These are phyloP conservation scores for Pentamera pediparva DNA, from an alignment of 53 echinoderm and acorn worm species.

Conservation along the genomic window DNA sequence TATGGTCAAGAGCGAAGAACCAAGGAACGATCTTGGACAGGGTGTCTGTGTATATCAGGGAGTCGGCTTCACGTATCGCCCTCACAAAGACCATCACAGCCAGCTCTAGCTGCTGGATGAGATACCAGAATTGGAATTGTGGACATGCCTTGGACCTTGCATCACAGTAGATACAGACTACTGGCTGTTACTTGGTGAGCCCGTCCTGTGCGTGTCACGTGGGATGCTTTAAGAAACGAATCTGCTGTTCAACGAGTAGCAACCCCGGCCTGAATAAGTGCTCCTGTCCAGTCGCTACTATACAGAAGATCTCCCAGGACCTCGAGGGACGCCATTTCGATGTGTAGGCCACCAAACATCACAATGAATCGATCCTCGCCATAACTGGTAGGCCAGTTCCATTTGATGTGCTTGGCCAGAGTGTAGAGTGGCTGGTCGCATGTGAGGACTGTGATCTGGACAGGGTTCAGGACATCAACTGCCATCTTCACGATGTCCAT, in stretches of 20 bases:
- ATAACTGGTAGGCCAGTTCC: neutral
- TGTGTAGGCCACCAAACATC: conserved; percentile 34
- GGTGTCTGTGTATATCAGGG: conserved; percentile 1
- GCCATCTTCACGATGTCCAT: conserved; percentile 31
- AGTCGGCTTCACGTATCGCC: conserved; percentile 24
- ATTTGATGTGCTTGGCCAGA: conserved; percentile 17
- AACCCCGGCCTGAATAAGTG: conserved; percentile 9
- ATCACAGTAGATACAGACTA: conserved; percentile 13
- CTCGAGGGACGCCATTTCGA: conserved; percentile 33
- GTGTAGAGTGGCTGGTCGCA: conserved; percentile 35
- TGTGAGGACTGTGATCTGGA: conserved; percentile 37
- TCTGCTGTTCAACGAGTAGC: conserved; percentile 34
- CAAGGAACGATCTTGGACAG: conserved; percentile 23
- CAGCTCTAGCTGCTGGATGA: conserved; percentile 5
- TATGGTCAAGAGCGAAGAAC: conserved; percentile 35
- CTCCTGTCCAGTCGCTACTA: conserved; percentile 12
- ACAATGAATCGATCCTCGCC: conserved; percentile 22
- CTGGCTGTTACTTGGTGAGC: conserved; percentile 29
- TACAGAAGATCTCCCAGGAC: conserved; percentile 18
- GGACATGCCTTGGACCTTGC: conserved; percentile 1
- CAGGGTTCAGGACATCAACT: conserved; percentile 15
- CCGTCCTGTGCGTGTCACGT: conserved; percentile 14
- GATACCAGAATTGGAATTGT: conserved; percentile 27
- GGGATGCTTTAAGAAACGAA: conserved; percentile 12
- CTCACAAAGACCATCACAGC: conserved; percentile 30